phyloP scores from a whole-genome alignment of 2,888 invertebrate genomes.

The Atrina japonica region DNA sequence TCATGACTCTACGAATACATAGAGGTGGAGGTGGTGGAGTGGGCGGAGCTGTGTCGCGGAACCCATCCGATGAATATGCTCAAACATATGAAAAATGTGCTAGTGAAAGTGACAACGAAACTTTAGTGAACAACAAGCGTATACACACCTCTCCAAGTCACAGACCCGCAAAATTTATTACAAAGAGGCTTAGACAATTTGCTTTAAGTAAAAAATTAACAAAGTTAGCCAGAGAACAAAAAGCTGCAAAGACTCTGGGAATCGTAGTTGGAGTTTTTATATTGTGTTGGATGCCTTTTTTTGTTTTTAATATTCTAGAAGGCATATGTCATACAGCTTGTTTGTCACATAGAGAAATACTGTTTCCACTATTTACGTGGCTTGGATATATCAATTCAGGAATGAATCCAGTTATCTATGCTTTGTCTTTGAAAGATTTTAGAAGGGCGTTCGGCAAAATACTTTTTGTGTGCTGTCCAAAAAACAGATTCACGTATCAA shows the following conservation, averaged over 20 bases:
- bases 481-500: slow-evolving; percentile 59
- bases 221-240: slow-evolving; percentile 98
- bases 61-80: slow-evolving; percentile 41
- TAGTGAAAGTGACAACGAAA: slow-evolving; percentile 68
- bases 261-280: slow-evolving; percentile 99
- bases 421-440: slow-evolving; percentile 98
- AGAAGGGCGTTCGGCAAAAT: slow-evolving; percentile 93
- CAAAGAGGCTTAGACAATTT: slow-evolving; percentile 84
- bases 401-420: slow-evolving; percentile 93
- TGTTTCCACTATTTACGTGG: slow-evolving; percentile 80
- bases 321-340: slow-evolving; percentile 89
- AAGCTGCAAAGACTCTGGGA: slow-evolving; percentile 97
- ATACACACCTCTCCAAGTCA: slow-evolving; percentile 38
- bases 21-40: slow-evolving; percentile 90
- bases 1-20: slow-evolving; percentile 93
- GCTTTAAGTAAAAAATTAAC: slow-evolving; percentile 95
- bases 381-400: slow-evolving; percentile 81
- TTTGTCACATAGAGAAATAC: slow-evolving; percentile 68
- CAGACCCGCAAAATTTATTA: slow-evolving; percentile 69
- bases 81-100: slow-evolving; percentile 55
- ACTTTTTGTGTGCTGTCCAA: slow-evolving; percentile 84
- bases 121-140: slow-evolving; percentile 23
- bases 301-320: slow-evolving; percentile 94
- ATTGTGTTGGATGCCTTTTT: slow-evolving; percentile 98
- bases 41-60: slow-evolving; percentile 62